A percentile compares a stretch with the other conserved stretches of the same genome.
phyloP scores from a whole-genome alignment of 2,888 invertebrate species.

The Melipona bicolor region DNA sequence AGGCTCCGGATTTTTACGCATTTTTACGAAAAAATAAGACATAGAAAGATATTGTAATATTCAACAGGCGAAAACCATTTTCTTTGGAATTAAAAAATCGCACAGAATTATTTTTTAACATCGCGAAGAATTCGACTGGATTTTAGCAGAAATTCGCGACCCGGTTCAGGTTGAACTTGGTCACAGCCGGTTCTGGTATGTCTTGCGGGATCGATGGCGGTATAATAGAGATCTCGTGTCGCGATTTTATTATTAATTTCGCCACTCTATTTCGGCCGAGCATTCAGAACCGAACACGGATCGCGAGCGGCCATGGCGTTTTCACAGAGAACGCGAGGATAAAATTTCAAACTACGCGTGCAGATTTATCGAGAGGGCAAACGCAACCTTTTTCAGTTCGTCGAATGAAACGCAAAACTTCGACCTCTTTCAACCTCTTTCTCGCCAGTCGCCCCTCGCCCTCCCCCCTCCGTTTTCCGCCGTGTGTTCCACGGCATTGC shows the following conservation, averaged over 20 bases:
- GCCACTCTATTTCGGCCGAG: background rate
- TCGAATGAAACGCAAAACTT: constrained; percentile 43
- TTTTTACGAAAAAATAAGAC: no score
- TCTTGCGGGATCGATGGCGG: no score
- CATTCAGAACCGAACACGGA: background rate
- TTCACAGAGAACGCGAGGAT: constrained; percentile 1
- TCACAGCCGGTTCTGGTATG: background rate
- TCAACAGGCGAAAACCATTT: no score
- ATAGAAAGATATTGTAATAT: no score
- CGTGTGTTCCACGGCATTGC: constrained; percentile 8
- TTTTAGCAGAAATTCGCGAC: background rate
- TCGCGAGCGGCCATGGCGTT: background rate
- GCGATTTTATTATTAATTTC: constrained; percentile 24
- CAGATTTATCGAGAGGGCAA: constrained; percentile 31
- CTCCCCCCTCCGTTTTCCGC: background rate
- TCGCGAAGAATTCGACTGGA: background rate
- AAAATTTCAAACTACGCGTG: constrained; percentile 23
- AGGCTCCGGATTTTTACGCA: no score
- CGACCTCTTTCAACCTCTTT: background rate
- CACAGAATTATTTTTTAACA: background rate
- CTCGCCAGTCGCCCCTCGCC: no score
- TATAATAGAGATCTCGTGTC: background rate
- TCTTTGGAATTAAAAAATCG: no score
- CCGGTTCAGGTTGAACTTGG: background rate
- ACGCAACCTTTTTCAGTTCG: constrained; percentile 29